A percentile compares a stretch with the other conserved stretches of the same genome.
These are phyloP conservation scores for Quadroppia sp. DNA, from an alignment of 2,888 invertebrate genomes.

Conservation along the genomic window DNA sequence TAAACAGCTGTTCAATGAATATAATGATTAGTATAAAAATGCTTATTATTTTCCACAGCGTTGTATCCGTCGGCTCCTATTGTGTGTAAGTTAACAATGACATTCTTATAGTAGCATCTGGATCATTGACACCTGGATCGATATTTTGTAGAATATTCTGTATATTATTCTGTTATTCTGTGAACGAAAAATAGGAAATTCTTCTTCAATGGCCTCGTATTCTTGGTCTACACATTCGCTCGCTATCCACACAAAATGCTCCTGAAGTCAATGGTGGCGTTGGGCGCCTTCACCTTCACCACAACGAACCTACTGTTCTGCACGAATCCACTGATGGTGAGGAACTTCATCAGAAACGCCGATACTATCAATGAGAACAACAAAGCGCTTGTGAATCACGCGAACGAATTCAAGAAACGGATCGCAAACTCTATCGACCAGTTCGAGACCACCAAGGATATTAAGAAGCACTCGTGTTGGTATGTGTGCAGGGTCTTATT, in stretches of 20 bases:
- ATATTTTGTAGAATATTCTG: no score
- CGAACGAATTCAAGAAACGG: neutral
- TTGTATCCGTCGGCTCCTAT: no score
- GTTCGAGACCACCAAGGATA: neutral
- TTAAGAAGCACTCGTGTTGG: conserved; percentile 1
- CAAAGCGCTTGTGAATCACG: neutral
- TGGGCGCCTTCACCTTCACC: neutral
- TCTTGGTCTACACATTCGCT: neutral
- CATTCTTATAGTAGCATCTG: no score
- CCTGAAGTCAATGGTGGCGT: conserved; percentile 6
- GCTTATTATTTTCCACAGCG: no score
- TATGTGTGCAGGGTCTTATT: neutral
- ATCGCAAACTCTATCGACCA: conserved; percentile 6
- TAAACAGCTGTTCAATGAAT: no score
- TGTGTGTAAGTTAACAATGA: no score
- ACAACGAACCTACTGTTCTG: neutral
- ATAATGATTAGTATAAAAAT: no score
- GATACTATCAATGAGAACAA: neutral
- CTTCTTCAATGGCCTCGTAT: neutral
- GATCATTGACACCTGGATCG: no score
- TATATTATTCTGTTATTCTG: no score
- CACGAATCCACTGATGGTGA: conserved; percentile 3
- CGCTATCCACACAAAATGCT: conserved; percentile 12
- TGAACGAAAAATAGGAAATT: neutral
- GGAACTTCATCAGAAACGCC: neutral